These are phyloP conservation scores for Tragopan temminckii DNA, from an alignment of 2,797 vertebrate species.

Conservation along the genomic window DNA sequence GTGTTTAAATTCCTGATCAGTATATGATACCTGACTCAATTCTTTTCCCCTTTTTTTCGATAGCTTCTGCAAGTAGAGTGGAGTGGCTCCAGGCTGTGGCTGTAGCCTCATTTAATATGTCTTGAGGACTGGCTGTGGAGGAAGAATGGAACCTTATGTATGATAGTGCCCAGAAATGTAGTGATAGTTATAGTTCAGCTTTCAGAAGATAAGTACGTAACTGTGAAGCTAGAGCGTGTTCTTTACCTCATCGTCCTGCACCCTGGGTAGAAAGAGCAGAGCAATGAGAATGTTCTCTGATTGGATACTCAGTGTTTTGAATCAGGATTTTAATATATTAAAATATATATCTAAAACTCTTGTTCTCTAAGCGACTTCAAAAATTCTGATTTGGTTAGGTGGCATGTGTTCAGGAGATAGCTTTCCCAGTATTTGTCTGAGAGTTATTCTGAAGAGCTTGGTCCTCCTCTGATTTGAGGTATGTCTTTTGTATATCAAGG, in stretches of 20 bases:
- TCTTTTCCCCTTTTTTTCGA: not conserved
- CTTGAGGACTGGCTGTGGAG: constrained; percentile 22
- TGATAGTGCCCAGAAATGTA: constrained; percentile 36
- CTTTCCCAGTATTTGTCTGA: not conserved
- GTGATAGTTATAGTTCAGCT: constrained; percentile 21
- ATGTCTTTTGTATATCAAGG: not conserved
- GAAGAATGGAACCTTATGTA: constrained; percentile 35
- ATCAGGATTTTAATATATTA: not conserved
- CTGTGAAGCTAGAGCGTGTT: not conserved
- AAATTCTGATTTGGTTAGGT: not conserved
- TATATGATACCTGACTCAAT: not conserved
- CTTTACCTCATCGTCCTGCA: constrained; percentile 32
- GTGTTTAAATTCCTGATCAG: not conserved
- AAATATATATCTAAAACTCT: not conserved
- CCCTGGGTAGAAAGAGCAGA: constrained; percentile 6
- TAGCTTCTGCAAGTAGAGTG: constrained; percentile 11
- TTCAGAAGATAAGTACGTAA: not conserved
- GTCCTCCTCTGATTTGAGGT: not conserved
- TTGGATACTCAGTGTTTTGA: constrained; percentile 1
- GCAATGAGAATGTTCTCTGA: not conserved
- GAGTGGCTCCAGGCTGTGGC: constrained; percentile 32
- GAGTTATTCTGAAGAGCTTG: not conserved
- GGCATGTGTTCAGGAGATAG: not conserved
- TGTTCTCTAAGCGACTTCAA: not conserved
- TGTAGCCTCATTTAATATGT: constrained; percentile 43